Evolutionary conservation across 2,888 invertebrate species (phyloP).

Genomic region (Mystacides longicornis): DNA sequence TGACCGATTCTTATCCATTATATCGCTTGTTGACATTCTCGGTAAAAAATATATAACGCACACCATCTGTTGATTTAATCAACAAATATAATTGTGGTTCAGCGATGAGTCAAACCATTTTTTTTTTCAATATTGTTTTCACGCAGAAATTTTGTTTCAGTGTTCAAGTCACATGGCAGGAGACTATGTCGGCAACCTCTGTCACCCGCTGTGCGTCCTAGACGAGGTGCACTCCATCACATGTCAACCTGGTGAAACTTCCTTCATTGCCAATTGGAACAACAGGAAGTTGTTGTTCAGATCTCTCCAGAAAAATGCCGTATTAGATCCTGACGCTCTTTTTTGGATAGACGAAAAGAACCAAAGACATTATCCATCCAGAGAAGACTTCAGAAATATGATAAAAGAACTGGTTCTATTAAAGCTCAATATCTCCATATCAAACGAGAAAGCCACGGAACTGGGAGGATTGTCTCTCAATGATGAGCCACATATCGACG

Average conservation of each 20-base stretch:
- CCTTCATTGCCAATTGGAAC: slow-evolving; percentile 53
- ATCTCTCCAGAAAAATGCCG: slow-evolving; percentile 36
- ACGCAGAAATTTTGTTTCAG: slow-evolving; percentile 48
- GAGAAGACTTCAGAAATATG: slow-evolving; percentile 46
- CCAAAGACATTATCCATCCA: slow-evolving; percentile 43
- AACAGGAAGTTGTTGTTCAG: slow-evolving; percentile 53
- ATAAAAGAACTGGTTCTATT: slow-evolving; percentile 44
- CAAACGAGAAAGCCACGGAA: slow-evolving; percentile 42
- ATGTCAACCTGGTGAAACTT: slow-evolving; percentile 55
- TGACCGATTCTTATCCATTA: too few relatives aligned
- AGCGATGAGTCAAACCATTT: too few relatives aligned
- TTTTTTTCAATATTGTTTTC: too few relatives aligned
- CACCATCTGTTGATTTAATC: neutral
- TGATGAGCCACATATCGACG: slow-evolving; percentile 30
- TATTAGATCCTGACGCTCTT: slow-evolving; percentile 39
- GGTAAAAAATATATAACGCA: too few relatives aligned
- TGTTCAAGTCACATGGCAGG: slow-evolving; percentile 48
- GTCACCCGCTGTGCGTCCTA: slow-evolving; percentile 51
- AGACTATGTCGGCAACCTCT: slow-evolving; percentile 54
- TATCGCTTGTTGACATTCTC: too few relatives aligned
- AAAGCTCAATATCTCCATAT: slow-evolving; percentile 49
- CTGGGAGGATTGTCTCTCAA: slow-evolving; percentile 42
- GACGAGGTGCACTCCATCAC: slow-evolving; percentile 47
- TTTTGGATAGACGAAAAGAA: slow-evolving; percentile 40
- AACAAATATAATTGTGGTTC: neutral